A percentile compares a stretch with the other conserved stretches of the same genome.
These are phyloP conservation scores for Teinopalpus imperialis DNA, from an alignment of 2,888 invertebrate genomes.

Conservation along the genomic window DNA sequence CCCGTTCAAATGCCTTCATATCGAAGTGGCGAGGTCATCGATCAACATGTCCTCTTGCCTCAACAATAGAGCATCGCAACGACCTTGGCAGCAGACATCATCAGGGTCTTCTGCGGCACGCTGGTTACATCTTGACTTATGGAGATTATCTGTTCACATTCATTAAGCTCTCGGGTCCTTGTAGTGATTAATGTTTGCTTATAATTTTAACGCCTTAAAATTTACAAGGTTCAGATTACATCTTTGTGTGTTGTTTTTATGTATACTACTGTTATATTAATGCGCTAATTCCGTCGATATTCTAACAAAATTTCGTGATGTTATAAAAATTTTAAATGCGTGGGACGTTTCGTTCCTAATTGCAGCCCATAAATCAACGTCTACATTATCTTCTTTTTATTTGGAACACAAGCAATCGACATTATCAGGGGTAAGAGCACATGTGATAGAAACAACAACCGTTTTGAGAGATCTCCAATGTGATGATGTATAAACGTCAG, in stretches of 20 bases:
- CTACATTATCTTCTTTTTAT: constrained; percentile 11
- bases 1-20: constrained; percentile 52
- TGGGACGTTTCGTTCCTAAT: constrained; percentile 13
- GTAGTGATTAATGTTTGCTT: constrained; percentile 18
- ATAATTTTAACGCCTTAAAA: constrained; percentile 11
- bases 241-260: too few species aligned
- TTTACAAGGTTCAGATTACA: constrained; percentile 1
- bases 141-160: constrained; percentile 8
- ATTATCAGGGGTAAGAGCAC: constrained; percentile 19
- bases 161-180: constrained; percentile 3
- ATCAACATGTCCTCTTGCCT: constrained; percentile 61
- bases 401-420: constrained; percentile 8
- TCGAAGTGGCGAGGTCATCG: constrained; percentile 50
- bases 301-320: too few species aligned
- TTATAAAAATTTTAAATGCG: too few species aligned
- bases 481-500: constrained; percentile 21
- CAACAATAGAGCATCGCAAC: constrained; percentile 51
- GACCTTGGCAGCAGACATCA: constrained; percentile 48
- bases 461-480: constrained; percentile 17
- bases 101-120: constrained; percentile 51
- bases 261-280: too few species aligned
- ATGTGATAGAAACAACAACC: constrained; percentile 16
- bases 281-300: too few species aligned
- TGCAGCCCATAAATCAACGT: constrained; percentile 13
- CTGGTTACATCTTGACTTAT: constrained; percentile 9